Conservation (phyloP, 2,888 invertebrate genomes). For the Drosophila imparisetae region DNA sequence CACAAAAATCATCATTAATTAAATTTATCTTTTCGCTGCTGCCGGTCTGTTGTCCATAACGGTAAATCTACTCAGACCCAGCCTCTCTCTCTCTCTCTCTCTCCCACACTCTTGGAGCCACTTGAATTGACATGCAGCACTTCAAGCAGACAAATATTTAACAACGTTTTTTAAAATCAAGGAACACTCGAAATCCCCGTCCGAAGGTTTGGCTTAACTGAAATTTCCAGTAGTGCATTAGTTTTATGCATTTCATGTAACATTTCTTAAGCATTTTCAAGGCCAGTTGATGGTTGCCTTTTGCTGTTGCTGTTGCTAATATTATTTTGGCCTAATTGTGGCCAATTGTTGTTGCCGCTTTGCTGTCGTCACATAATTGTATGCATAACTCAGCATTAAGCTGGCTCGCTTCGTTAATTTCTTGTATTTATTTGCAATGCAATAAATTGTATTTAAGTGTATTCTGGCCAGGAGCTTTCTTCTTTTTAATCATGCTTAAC, state of each 20-base stretch:
- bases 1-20: slow-evolving; percentile 66
- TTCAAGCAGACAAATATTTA: slow-evolving; percentile 17
- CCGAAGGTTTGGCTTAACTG: neutral
- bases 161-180: slow-evolving; percentile 32
- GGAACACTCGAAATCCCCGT: slow-evolving; percentile 33
- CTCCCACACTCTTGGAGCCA: slow-evolving; percentile 1
- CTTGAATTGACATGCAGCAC: slow-evolving; percentile 37
- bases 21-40: slow-evolving; percentile 59
- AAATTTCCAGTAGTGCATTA: slow-evolving; percentile 40
- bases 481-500: slow-evolving; percentile 41
- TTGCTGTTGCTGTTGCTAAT: slow-evolving; percentile 36
- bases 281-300: slow-evolving; percentile 39
- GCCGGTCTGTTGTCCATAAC: slow-evolving; percentile 47
- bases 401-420: slow-evolving; percentile 40
- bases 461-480: slow-evolving; percentile 44
- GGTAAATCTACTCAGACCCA: slow-evolving; percentile 41
- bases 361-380: slow-evolving; percentile 38
- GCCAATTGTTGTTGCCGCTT: slow-evolving; percentile 48
- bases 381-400: slow-evolving; percentile 69
- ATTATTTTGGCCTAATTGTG: slow-evolving; percentile 64
- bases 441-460: slow-evolving; percentile 64
- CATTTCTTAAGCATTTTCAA: slow-evolving; percentile 66
- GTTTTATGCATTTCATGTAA: slow-evolving; percentile 74
- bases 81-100: neutral
- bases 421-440: slow-evolving; percentile 69